Evolutionary conservation across 1,140 invertebrate species (phyloP).

Genomic region (Phthorimaea operculella): DNA sequence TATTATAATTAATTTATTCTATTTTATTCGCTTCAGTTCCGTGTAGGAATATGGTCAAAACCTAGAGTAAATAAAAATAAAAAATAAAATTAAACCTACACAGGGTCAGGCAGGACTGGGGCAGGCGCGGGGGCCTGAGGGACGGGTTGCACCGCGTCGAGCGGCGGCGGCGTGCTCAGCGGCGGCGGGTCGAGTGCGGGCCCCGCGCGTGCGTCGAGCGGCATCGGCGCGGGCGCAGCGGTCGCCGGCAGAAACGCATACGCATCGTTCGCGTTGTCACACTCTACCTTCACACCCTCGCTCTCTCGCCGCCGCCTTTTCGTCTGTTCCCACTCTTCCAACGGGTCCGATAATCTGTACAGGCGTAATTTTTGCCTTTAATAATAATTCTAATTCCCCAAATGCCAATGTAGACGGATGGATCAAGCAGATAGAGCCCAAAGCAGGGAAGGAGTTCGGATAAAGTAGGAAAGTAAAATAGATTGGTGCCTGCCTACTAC

Average conservation of each 20-base stretch:
- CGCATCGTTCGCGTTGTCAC: constrained; percentile 58
- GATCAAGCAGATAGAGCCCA: background rate
- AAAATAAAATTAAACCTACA: constrained; percentile 37
- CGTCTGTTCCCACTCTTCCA: constrained; percentile 51
- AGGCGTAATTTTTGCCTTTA: constrained; percentile 19
- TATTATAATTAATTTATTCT: no score
- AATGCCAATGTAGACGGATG: background rate
- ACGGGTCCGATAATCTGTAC: constrained; percentile 51
- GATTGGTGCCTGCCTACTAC: no score
- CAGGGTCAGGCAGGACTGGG: constrained; percentile 25
- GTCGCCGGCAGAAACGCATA: constrained; percentile 42
- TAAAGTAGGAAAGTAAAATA: no score
- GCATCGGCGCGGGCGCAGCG: constrained; percentile 22
- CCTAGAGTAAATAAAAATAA: constrained; percentile 1
- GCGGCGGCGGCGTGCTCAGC: constrained; percentile 17
- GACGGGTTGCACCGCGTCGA: background rate
- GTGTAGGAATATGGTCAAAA: no score
- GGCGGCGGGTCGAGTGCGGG: constrained; percentile 17
- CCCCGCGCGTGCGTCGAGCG: constrained; percentile 14
- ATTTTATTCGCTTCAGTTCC: no score
- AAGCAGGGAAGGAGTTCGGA: no score
- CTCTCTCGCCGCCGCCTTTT: constrained; percentile 39
- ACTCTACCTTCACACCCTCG: constrained; percentile 55
- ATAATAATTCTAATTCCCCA: background rate
- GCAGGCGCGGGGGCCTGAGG: background rate